Evolutionary conservation across 2,797 vertebrate genomes (phyloP).

Genomic region (Galagoides demidoff): DNA sequence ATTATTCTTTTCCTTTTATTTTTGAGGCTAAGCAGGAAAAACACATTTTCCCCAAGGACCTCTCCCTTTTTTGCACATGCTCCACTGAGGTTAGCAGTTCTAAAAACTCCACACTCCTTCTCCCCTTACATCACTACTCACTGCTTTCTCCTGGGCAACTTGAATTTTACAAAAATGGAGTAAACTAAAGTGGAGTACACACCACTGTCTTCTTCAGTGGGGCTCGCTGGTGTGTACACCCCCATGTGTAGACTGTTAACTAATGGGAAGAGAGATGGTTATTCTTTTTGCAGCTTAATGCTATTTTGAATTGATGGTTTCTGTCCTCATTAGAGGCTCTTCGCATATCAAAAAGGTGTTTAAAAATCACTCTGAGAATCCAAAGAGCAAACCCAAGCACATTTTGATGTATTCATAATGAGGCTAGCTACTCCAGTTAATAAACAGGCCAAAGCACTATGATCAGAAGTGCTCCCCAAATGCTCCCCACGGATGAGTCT

Average conservation of each 20-base stretch:
- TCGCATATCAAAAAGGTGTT: constrained; percentile 73
- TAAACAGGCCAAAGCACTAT: constrained; percentile 25
- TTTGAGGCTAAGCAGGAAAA: neutral
- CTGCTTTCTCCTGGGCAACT: neutral
- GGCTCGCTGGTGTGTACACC: neutral
- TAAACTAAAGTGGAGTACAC: neutral
- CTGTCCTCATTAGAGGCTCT: constrained; percentile 66
- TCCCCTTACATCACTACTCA: neutral
- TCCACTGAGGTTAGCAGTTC: neutral
- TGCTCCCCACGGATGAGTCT: neutral
- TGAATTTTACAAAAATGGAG: constrained; percentile 14
- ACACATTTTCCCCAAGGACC: neutral
- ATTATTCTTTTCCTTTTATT: constrained; percentile 6
- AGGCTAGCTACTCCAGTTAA: constrained; percentile 63
- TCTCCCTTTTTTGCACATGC: neutral
- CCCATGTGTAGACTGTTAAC: neutral
- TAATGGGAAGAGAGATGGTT: neutral
- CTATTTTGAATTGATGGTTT: constrained; percentile 63
- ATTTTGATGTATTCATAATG: constrained; percentile 70
- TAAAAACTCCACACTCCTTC: neutral
- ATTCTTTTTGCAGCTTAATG: constrained; percentile 33
- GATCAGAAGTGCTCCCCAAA: neutral
- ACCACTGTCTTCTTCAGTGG: neutral
- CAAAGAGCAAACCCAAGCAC: constrained; percentile 70
- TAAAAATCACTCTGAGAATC: constrained; percentile 69